These are phyloP conservation scores for Drosophila subsilvestris DNA, from an alignment of 2,888 invertebrate genomes.

Conservation along the genomic window DNA sequence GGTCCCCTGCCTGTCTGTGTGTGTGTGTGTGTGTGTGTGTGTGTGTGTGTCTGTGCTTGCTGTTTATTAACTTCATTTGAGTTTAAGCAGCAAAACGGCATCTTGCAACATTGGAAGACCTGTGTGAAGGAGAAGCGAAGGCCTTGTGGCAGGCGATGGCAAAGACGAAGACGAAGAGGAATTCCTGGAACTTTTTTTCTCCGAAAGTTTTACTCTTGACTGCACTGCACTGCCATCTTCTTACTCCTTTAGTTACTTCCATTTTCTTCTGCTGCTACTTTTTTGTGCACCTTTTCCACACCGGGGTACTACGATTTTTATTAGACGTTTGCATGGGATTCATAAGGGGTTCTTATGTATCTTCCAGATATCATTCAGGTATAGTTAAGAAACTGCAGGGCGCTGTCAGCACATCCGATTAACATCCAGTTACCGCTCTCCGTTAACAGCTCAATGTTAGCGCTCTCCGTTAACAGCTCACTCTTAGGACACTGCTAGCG, in stretches of 20 bases:
- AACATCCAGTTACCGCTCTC: neutral
- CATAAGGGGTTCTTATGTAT: neutral
- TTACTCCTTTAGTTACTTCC: constrained; percentile 3
- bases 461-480: too few species aligned
- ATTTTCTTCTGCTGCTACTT: constrained; percentile 3
- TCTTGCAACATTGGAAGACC: constrained; percentile 3
- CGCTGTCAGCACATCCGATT: too few species aligned
- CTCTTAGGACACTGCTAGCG: too few species aligned
- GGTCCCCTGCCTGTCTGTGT: neutral
- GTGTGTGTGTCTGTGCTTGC: neutral
- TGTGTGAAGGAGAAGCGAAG: neutral
- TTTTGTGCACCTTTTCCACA: neutral
- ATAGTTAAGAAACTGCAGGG: neutral
- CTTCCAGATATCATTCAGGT: neutral
- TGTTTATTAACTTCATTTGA: constrained; percentile 46
- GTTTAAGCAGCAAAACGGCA: constrained; percentile 33
- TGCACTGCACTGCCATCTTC: constrained; percentile 29
- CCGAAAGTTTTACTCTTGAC: constrained; percentile 37
- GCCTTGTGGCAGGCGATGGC: neutral
- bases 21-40: neutral
- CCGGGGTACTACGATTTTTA: neutral
- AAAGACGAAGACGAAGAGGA: constrained; percentile 8
- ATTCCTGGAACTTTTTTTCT: constrained; percentile 22
- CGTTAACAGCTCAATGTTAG: neutral
- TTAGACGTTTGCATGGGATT: neutral